Percentiles rank a stretch among this genome's conserved stretches.
phyloP scores from a whole-genome alignment of 2,888 invertebrate genomes.

The Antitype chi region DNA sequence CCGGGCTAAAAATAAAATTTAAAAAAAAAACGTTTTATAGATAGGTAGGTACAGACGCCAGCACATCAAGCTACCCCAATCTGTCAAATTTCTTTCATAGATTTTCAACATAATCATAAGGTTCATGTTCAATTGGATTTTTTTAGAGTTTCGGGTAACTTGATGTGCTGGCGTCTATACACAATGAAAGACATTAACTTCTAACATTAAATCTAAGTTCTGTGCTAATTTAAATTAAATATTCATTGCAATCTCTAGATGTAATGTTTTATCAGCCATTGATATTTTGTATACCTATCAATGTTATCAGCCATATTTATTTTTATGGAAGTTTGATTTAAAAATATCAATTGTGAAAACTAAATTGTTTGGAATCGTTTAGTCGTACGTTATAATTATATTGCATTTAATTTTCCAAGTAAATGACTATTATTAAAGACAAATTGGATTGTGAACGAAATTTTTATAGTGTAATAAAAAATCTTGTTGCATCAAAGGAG shows the following conservation, averaged over 20 bases:
- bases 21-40: background rate
- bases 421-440: conserved; percentile 62
- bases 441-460: conserved; percentile 63
- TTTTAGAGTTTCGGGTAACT: no score
- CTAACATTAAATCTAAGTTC: conserved; percentile 70
- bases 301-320: conserved; percentile 35
- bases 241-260: conserved; percentile 48
- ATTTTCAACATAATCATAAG: no score
- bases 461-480: conserved; percentile 54
- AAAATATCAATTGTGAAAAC: conserved; percentile 20
- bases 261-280: conserved; percentile 15
- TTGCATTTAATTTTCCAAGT: conserved; percentile 65
- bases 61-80: no score
- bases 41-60: conserved; percentile 62
- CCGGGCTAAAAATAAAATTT: conserved; percentile 28
- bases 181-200: conserved; percentile 84
- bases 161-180: no score
- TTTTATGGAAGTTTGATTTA: conserved; percentile 23
- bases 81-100: no score
- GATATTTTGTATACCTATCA: no score
- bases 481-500: conserved; percentile 51
- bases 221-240: conserved; percentile 60
- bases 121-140: no score
- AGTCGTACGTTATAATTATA: conserved; percentile 60
- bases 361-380: conserved; percentile 52